These are phyloP conservation scores for Potamilus streckersoni DNA, from an alignment of 1,140 invertebrate species.

Conservation along the genomic window DNA sequence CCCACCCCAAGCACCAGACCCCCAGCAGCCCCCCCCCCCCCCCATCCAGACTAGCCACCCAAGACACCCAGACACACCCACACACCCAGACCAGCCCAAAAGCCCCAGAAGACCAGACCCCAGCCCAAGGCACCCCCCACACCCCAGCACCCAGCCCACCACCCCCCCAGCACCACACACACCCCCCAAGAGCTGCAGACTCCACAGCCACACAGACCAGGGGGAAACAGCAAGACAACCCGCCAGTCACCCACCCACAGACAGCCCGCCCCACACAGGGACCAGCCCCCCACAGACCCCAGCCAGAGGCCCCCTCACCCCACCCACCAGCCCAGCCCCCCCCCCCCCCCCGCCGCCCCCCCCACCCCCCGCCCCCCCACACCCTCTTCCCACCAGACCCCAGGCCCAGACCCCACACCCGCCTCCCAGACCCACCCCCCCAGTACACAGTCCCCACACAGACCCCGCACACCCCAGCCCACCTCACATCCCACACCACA, in stretches of 20 bases:
- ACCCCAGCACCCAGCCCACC: no score
- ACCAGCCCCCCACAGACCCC: neutral
- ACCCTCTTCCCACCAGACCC: neutral
- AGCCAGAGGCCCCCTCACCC: neutral
- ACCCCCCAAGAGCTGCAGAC: no score
- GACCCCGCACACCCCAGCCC: neutral
- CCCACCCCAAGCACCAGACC: no score
- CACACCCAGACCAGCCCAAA: no score
- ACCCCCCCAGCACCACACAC: no score
- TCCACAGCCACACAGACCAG: no score
- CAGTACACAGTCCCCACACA: neutral
- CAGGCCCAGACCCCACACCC: neutral
- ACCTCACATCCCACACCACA: neutral
- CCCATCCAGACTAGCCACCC: no score
- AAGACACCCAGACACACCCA: no score
- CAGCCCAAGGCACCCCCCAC: no score
- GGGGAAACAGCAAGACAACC: no score
- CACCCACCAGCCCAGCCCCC: neutral
- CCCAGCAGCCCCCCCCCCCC: no score
- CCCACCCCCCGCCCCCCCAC: neutral
- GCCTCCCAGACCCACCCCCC: neutral
- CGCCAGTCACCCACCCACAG: neutral
- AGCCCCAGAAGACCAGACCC: no score
- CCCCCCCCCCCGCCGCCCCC: neutral
- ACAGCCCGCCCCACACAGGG: neutral